phyloP scores from a whole-genome alignment of 37 sponge, comb jelly and placozoan species.

The Theonella swinhoei region DNA sequence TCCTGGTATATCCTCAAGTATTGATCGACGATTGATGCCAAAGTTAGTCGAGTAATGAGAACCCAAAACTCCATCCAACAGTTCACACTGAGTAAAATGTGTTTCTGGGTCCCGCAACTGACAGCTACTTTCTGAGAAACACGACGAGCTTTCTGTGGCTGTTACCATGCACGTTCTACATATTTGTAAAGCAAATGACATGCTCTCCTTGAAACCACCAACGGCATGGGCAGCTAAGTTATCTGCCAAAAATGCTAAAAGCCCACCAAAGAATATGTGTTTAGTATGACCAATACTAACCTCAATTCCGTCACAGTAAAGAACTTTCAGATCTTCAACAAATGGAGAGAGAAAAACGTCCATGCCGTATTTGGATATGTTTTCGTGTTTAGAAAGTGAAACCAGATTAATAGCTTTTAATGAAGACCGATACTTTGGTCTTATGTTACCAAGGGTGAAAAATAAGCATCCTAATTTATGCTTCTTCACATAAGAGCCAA shows the following conservation, averaged over 20 bases:
- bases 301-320: slow-evolving; percentile 39
- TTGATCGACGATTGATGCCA: slow-evolving; percentile 38
- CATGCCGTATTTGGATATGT: slow-evolving; percentile 37
- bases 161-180: slow-evolving; percentile 63
- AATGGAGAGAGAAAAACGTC: slow-evolving; percentile 35
- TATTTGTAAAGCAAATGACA: slow-evolving; percentile 46
- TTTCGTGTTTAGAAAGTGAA: slow-evolving; percentile 33
- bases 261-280: no score
- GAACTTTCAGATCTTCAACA: slow-evolving; percentile 34
- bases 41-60: slow-evolving; percentile 29
- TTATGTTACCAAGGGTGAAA: slow-evolving; percentile 43
- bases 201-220: slow-evolving; percentile 58
- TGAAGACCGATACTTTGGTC: slow-evolving; percentile 39
- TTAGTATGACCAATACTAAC: slow-evolving; percentile 14
- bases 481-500: slow-evolving; percentile 41
- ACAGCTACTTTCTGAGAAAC: slow-evolving; percentile 6
- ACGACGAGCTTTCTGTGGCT: not conserved
- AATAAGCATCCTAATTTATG: slow-evolving; percentile 55
- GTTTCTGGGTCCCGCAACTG: slow-evolving; percentile 11
- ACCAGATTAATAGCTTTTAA: slow-evolving; percentile 31
- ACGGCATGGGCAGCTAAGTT: slow-evolving; percentile 55
- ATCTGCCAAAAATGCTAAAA: slow-evolving; percentile 65
- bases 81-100: slow-evolving; percentile 19
- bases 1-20: slow-evolving; percentile 31
- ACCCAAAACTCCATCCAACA: slow-evolving; percentile 3